phyloP scores from a whole-genome alignment of 2,888 invertebrate genomes.

The Pachycephus smyrnensis region DNA sequence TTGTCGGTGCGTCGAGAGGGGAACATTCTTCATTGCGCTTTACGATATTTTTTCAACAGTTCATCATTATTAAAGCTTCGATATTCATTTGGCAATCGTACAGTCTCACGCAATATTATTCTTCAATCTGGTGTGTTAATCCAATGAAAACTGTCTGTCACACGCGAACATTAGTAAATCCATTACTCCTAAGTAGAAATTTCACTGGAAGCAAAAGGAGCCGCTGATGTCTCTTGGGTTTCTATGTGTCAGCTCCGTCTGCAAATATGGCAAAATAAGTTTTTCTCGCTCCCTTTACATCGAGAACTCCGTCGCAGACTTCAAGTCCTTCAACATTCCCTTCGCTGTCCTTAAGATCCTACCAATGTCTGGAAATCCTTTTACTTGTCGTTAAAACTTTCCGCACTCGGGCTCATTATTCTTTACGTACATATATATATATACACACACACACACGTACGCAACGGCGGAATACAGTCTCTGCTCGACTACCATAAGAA shows the following conservation, averaged over 20 bases:
- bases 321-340: slow-evolving; percentile 11
- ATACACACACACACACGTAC: slow-evolving; percentile 10
- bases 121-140: too few species aligned
- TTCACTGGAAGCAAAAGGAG: too few species aligned
- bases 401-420: slow-evolving; percentile 25
- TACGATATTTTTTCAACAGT: too few species aligned
- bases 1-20: too few species aligned
- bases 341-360: slow-evolving; percentile 19
- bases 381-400: slow-evolving; percentile 35
- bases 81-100: not conserved
- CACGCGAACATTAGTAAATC: too few species aligned
- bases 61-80: too few species aligned
- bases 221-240: too few species aligned
- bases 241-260: too few species aligned
- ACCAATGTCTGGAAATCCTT: slow-evolving; percentile 17
- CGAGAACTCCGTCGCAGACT: slow-evolving; percentile 1
- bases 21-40: too few species aligned
- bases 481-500: slow-evolving; percentile 1
- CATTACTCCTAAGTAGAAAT: too few species aligned
- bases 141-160: too few species aligned
- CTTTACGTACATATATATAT: slow-evolving; percentile 15
- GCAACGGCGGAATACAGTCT: slow-evolving; percentile 14
- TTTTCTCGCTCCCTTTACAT: slow-evolving; percentile 2
- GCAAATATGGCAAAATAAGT: not conserved
- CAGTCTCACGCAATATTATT: not conserved